A percentile compares a stretch with the other conserved stretches of the same genome.
Conservation (phyloP, 1,140 invertebrate species). For the Platyura marginata region DNA sequence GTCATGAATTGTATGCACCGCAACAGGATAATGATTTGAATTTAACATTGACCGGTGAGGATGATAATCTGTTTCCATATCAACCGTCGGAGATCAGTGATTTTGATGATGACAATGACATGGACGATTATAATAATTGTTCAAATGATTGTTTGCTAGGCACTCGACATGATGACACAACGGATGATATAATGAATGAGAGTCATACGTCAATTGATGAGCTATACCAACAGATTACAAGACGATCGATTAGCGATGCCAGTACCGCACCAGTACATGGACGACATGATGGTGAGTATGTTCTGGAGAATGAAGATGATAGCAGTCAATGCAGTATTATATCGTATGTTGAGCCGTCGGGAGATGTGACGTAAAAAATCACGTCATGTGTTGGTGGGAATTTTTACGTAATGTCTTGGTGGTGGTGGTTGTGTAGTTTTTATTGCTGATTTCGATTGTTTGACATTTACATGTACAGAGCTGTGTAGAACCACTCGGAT, state of each 20-base stretch:
- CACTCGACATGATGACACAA: constrained; percentile 2
- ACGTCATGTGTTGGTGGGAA: no score
- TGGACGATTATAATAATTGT: constrained; percentile 12
- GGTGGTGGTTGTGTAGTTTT: no score
- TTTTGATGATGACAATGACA: constrained; percentile 10
- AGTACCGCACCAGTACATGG: not conserved
- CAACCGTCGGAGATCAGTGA: constrained; percentile 23
- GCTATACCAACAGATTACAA: constrained; percentile 21
- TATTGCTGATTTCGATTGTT: no score
- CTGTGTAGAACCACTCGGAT: no score
- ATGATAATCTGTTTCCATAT: constrained; percentile 11
- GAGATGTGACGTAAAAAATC: no score
- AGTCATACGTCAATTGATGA: constrained; percentile 19
- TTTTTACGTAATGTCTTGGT: no score
- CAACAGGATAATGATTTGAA: constrained; percentile 27
- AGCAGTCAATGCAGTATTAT: constrained; percentile 24
- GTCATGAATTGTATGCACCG: constrained; percentile 35
- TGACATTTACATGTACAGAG: no score
- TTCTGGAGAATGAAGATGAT: constrained; percentile 9
- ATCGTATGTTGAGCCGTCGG: constrained; percentile 19
- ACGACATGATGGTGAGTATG: not conserved
- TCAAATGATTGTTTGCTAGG: not conserved
- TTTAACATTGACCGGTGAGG: constrained; percentile 18
- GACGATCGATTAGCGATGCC: constrained; percentile 4
- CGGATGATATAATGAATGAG: constrained; percentile 1